Evolutionary conservation across 2,113 vertebrate genomes (phyloP).

Genomic region (Amazona guildingii): DNA sequence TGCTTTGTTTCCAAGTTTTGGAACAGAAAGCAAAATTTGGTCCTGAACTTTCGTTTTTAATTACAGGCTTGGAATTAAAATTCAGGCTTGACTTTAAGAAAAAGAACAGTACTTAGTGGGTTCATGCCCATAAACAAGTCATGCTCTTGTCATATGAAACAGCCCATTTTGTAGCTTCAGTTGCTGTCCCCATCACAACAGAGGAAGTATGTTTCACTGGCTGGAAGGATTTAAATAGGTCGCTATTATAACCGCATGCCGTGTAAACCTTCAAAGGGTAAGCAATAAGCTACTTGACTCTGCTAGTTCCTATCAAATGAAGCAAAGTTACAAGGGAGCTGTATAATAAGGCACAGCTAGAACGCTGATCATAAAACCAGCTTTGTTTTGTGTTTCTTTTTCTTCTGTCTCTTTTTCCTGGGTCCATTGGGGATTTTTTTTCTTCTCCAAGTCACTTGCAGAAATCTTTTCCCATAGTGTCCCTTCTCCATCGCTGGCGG

Average conservation of each 20-base stretch:
- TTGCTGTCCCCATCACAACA: neutral
- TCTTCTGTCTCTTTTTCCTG: neutral
- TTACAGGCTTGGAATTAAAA: neutral
- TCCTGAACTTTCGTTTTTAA: neutral
- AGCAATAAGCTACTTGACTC: neutral
- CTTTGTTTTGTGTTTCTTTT: neutral
- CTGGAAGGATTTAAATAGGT: neutral
- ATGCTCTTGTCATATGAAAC: neutral
- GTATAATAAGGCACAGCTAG: neutral
- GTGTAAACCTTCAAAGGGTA: neutral
- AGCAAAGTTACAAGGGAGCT: neutral
- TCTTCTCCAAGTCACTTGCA: neutral
- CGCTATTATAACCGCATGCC: neutral
- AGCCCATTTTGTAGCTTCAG: neutral
- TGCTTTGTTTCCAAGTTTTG: neutral
- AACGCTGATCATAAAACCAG: neutral
- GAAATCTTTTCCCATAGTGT: neutral
- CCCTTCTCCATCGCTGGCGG: neutral
- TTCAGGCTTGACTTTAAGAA: neutral
- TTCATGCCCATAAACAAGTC: neutral
- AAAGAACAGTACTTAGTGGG: neutral
- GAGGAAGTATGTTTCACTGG: neutral
- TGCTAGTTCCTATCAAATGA: neutral
- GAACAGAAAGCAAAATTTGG: neutral
- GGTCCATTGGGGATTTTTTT: neutral